Conservation (phyloP, 2,888 invertebrate genomes). For the Mesoligia furuncula region DNA sequence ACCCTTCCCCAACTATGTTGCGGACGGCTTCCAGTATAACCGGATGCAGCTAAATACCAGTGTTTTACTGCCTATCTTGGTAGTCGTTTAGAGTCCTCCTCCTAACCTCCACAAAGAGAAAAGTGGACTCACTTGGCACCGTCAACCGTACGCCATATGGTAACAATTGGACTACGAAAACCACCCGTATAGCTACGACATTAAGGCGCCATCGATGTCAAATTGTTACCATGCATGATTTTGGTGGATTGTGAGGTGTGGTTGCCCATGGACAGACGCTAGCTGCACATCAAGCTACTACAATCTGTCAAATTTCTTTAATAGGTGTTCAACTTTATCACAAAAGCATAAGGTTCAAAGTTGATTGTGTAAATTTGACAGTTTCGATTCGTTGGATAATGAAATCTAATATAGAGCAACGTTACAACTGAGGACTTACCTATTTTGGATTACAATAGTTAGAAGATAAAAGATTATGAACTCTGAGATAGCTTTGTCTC, state of each 20-base stretch:
- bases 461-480: background rate
- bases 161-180: background rate
- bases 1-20: background rate
- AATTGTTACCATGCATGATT: background rate
- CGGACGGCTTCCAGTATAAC: background rate
- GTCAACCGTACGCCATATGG: background rate
- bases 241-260: background rate
- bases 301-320: no score
- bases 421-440: background rate
- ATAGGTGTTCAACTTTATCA: no score
- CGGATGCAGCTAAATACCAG: background rate
- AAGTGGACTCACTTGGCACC: background rate
- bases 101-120: background rate
- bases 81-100: no score
- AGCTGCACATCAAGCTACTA: no score
- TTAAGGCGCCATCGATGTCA: background rate
- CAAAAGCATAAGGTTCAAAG: no score
- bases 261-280: background rate
- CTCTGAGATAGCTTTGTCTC: background rate
- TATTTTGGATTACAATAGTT: background rate
- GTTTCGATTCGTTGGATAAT: background rate
- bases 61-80: background rate
- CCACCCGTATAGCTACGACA: background rate
- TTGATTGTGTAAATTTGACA: no score
- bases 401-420: background rate